Conservation (phyloP, 1,140 invertebrate genomes). For the Pseudachorutes palmiensis region DNA sequence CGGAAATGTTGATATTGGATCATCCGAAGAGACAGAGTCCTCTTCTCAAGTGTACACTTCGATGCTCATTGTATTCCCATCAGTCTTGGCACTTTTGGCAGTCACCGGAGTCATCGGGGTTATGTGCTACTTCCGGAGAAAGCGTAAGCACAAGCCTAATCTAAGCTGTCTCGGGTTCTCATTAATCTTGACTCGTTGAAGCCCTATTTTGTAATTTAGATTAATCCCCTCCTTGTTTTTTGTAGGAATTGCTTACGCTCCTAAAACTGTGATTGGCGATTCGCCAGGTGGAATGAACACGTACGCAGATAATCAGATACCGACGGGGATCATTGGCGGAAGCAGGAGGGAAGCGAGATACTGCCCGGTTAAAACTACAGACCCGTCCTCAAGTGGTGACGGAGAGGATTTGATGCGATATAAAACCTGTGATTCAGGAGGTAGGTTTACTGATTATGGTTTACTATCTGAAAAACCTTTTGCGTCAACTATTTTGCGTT, state of each 20-base stretch:
- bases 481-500: not conserved
- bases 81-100: constrained; percentile 27
- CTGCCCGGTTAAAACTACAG: constrained; percentile 34
- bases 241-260: constrained; percentile 18
- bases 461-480: not conserved
- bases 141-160: constrained; percentile 16
- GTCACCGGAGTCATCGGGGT: constrained; percentile 29
- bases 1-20: not conserved
- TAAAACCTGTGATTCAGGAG: constrained; percentile 12
- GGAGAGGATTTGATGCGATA: constrained; percentile 14
- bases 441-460: too few relatives aligned
- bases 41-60: constrained; percentile 26
- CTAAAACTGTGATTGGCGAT: constrained; percentile 35
- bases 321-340: not conserved
- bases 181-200: not conserved
- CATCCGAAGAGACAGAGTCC: constrained; percentile 7
- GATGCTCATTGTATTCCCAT: constrained; percentile 32
- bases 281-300: constrained; percentile 31
- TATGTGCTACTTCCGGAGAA: constrained; percentile 28
- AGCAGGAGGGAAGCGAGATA: constrained; percentile 27
- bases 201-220: not conserved
- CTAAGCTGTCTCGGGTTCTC: not conserved
- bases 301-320: constrained; percentile 20
- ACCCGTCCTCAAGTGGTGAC: constrained; percentile 15
- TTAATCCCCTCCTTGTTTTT: not conserved